Base-by-base conservation (phyloP, 2,888 invertebrate genomes). In the Gibbula magus region DNA sequence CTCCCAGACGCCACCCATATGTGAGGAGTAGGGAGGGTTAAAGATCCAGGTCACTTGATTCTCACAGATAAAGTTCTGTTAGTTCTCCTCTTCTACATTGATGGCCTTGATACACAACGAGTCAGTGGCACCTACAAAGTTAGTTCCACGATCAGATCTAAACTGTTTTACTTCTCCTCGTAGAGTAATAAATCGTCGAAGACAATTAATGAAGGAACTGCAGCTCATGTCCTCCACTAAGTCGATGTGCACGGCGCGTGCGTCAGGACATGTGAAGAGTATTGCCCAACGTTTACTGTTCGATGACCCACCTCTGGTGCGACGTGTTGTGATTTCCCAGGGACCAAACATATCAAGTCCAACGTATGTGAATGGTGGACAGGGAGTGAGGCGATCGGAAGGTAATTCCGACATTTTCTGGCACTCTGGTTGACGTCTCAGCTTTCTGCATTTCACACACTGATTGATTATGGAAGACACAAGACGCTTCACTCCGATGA, bases 1-100 rank as follows among this genome's bases (percentile, higher is more conserved):
- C 45, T 80, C 77, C 80, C 79, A 79, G 18, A 25, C 76, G 22
- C 75, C 79, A 39, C 76, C 79, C 79, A 79, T 79, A 75, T 79
- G 79, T 3, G 3, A 54, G n/a, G 18, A 54, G 20, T 54, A 10
- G 54, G n/a, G 18, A 54, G 54, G 18, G 18, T n/a, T 54, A 10
- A n/a, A 54, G 20, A 54, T 54, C 18, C 18, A 18, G 2, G 54
- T 54, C 18, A 54, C 54, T 20, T 7, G 4, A 35, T 35, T 35
- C 7, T 35, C 25, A 45, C 39, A 20, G 1, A 79, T 25, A 35
- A 52, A 54, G n/a, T 53, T 22, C 32, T 54, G 22, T 7, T n/a
- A 20, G 13, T 45, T 10, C 18, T 32, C 10, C 35, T 75, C 75
- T 75, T 75, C 75, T 4, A 75, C 75, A 25, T 75, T 75, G 16